phyloP scores from a whole-genome alignment of 2,888 invertebrate genomes.

The Agrochola lota region DNA sequence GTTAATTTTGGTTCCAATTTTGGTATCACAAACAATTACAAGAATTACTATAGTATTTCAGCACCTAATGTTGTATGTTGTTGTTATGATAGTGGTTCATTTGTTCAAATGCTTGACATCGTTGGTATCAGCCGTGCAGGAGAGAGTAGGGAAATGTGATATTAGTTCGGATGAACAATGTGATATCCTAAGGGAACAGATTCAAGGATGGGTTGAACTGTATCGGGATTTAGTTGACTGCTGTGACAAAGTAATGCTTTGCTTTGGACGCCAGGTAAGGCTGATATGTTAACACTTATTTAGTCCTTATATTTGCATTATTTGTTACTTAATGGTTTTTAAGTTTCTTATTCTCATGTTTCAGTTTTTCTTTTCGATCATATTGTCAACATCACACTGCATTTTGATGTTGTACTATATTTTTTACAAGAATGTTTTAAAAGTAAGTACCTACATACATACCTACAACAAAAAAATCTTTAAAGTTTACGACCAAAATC shows the following conservation, averaged over 20 bases:
- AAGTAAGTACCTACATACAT: not conserved
- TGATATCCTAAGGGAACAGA: conserved; percentile 12
- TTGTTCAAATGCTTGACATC: conserved; percentile 21
- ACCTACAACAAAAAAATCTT: not conserved
- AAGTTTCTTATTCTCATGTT: conserved; percentile 3
- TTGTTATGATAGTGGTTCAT: conserved; percentile 27
- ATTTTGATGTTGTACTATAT: conserved; percentile 9
- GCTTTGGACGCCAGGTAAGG: conserved; percentile 30
- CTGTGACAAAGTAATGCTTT: conserved; percentile 19
- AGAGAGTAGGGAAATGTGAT: not conserved
- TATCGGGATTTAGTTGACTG: conserved; percentile 22
- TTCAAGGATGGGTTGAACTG: conserved; percentile 28
- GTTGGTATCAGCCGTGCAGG: not conserved
- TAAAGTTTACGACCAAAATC: not conserved
- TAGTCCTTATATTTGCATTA: not conserved
- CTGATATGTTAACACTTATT: not conserved
- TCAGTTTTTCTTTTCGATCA: conserved; percentile 23
- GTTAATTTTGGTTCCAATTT: not conserved
- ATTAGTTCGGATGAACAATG: not conserved
- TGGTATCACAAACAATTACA: conserved; percentile 6
- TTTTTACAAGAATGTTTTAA: not conserved
- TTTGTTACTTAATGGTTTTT: too few relatives aligned
- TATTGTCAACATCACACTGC: conserved; percentile 1
- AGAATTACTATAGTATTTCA: conserved; percentile 11
- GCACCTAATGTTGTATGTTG: conserved; percentile 8